phyloP scores from a whole-genome alignment of 2,113 vertebrate genomes.

The human (Homo sapiens) region GRCh38 chr2:6137001-6137500 shows the following conservation, averaged over 20 bases:
- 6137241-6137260: background rate
- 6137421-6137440: background rate
- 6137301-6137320: background rate
- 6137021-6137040: too few relatives aligned
- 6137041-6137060: too few relatives aligned
- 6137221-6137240: background rate
- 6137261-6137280: background rate
- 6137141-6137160: background rate
- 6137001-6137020: too few relatives aligned
- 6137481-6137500: background rate
- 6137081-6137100: too few relatives aligned
- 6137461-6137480: background rate
- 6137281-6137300: background rate
- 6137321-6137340: fast-evolving
- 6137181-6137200: background rate
- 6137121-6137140: background rate
- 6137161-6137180: background rate
- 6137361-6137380: fast-evolving
- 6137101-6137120: background rate
- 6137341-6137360: background rate
- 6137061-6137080: too few relatives aligned
- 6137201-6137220: background rate
- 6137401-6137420: background rate
- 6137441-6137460: background rate
- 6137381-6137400: background rate